Percentiles rank a stretch among this genome's conserved stretches.
phyloP scores from a whole-genome alignment of 2,888 invertebrate species.

The Epirrita christyi region DNA sequence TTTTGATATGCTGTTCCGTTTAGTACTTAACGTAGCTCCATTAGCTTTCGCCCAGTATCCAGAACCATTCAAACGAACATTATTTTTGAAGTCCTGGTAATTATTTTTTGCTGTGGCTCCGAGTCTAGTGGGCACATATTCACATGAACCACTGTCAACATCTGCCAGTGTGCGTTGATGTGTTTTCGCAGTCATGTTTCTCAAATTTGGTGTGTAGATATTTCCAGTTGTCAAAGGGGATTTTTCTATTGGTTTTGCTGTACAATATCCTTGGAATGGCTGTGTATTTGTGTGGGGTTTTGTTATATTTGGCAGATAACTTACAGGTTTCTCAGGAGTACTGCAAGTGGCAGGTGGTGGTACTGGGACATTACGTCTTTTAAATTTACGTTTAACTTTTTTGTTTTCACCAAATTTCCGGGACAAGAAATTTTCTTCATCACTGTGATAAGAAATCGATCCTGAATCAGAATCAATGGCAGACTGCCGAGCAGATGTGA shows the following conservation, averaged over 20 bases:
- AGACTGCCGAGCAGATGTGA: conserved; percentile 41
- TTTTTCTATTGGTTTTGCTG: conserved; percentile 59
- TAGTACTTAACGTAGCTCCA: conserved; percentile 48
- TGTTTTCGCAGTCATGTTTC: conserved; percentile 64
- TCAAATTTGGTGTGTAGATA: conserved; percentile 70
- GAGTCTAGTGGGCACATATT: conserved; percentile 78
- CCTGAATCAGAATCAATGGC: conserved; percentile 64
- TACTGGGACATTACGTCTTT: conserved; percentile 46
- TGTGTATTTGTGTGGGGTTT: conserved; percentile 29
- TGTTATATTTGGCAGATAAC: conserved; percentile 46
- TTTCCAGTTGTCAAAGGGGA: conserved; percentile 72
- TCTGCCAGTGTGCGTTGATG: conserved; percentile 51
- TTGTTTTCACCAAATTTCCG: conserved; percentile 66
- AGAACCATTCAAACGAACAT: conserved; percentile 49
- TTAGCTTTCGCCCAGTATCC: conserved; percentile 80
- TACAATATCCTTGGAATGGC: conserved; percentile 66
- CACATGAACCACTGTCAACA: conserved; percentile 68
- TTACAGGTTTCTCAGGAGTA: conserved; percentile 41
- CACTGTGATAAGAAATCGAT: conserved; percentile 72
- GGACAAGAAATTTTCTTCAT: conserved; percentile 72
- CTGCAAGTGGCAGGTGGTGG: conserved; percentile 18
- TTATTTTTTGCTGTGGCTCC: conserved; percentile 73
- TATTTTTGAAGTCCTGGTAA: conserved; percentile 77
- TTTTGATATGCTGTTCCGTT: conserved; percentile 22
- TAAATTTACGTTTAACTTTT: conserved; percentile 60